Evolutionary conservation across 2,797 vertebrate species (phyloP).

Genomic region (Capromys pilorides): DNA sequence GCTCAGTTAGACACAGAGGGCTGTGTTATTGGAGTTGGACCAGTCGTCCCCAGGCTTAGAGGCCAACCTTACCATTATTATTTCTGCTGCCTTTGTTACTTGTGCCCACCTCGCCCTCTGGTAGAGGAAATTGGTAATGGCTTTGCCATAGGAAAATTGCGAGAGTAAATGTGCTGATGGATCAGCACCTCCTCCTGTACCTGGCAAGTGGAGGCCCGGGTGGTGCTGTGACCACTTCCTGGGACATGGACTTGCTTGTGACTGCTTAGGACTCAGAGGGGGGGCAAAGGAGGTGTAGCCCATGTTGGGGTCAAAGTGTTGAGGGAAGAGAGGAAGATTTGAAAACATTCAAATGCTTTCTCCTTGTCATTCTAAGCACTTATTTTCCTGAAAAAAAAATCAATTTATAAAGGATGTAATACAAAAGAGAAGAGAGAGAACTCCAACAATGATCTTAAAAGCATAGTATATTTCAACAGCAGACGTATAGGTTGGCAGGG

Average conservation of each 20-base stretch:
- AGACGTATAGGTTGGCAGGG: rapidly evolving
- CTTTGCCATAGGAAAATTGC: neutral
- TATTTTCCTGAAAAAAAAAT: neutral
- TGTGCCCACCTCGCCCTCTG: neutral
- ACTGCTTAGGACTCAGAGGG: neutral
- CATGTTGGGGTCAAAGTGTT: rapidly evolving
- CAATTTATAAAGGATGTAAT: neutral
- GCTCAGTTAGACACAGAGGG: neutral
- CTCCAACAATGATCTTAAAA: neutral
- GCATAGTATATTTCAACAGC: neutral
- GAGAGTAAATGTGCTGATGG: neutral
- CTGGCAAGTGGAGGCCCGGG: rapidly evolving
- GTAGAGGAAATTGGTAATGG: neutral
- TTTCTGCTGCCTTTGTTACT: neutral
- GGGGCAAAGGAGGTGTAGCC: too few relatives aligned
- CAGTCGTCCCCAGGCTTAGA: neutral
- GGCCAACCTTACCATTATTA: neutral
- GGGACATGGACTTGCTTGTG: neutral
- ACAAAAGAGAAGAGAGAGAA: neutral
- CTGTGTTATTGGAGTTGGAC: neutral
- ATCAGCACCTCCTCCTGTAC: neutral
- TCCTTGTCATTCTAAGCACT: neutral
- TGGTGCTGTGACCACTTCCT: neutral
- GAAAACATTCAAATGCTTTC: neutral
- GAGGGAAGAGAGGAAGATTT: neutral